phyloP scores from a whole-genome alignment of 2,797 vertebrate species.

The Acipenser transmontanus region DNA sequence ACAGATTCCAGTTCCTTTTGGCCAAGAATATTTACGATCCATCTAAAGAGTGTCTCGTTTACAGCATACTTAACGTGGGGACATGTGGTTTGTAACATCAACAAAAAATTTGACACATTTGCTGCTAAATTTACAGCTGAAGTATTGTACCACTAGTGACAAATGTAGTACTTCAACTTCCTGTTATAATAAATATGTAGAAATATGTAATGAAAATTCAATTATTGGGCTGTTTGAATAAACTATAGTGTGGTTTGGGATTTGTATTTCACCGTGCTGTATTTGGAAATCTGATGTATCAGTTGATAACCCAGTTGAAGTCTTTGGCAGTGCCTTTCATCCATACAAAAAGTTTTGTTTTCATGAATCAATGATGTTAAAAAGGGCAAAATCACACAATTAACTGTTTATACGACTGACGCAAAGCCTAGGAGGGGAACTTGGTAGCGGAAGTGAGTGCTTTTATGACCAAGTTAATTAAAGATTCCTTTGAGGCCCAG shows the following conservation, averaged over 20 bases:
- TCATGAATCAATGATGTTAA: neutral
- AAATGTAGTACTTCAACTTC: too few species aligned
- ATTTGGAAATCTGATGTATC: neutral
- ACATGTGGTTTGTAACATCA: too few species aligned
- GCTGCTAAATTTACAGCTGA: too few species aligned
- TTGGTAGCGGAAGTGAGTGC: neutral
- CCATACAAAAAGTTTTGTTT: neutral
- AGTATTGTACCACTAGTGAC: too few species aligned
- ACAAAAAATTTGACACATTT: too few species aligned
- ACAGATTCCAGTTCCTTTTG: neutral
- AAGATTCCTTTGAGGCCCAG: slow-evolving; percentile 1
- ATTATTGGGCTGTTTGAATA: slow-evolving; percentile 32
- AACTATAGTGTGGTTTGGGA: slow-evolving; percentile 19
- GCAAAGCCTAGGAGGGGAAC: neutral
- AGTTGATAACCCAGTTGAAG: too few species aligned
- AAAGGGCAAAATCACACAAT: slow-evolving; percentile 5
- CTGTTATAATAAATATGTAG: too few species aligned
- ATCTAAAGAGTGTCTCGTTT: neutral
- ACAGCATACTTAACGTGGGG: too few species aligned
- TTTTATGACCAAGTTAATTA: slow-evolving; percentile 7
- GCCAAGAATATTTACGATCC: neutral
- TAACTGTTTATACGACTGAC: slow-evolving; percentile 1
- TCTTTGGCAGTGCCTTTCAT: neutral
- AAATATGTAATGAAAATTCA: slow-evolving; percentile 27
- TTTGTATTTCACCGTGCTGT: neutral